Conservation (phyloP, 2,888 invertebrate species). For the Himalopsyche anomala region DNA sequence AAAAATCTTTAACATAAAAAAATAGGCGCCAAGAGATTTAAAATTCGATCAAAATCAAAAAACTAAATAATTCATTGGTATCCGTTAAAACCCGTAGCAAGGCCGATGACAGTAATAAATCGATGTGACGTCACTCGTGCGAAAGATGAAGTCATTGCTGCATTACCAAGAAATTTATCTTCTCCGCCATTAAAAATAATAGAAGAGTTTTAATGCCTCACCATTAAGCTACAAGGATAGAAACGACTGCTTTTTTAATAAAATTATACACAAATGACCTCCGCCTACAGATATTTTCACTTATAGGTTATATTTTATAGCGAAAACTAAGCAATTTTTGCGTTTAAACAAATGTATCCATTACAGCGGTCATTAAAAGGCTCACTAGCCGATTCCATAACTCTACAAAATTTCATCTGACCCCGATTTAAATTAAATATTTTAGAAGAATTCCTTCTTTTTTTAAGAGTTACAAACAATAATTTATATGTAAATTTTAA, state of each 20-base stretch:
- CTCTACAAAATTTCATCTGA: too few species aligned
- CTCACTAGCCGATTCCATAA: too few species aligned
- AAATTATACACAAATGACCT: too few species aligned
- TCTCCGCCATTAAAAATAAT: constrained; percentile 1
- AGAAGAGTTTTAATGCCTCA: neutral
- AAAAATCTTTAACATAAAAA: neutral
- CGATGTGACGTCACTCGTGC: constrained; percentile 13
- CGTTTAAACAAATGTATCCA: too few species aligned
- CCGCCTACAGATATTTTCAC: too few species aligned
- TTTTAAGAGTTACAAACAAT: too few species aligned
- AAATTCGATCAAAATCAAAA: neutral
- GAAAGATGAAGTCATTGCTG: neutral
- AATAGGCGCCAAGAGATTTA: neutral
- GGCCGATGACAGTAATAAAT: constrained; percentile 26
- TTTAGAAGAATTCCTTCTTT: too few species aligned
- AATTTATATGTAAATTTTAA: too few species aligned
- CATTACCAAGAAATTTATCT: constrained; percentile 21
- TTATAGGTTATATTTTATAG: too few species aligned
- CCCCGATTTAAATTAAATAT: too few species aligned
- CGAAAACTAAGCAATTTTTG: too few species aligned
- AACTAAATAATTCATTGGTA: neutral
- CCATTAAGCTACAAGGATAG: neutral
- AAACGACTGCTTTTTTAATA: neutral
- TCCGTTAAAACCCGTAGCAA: constrained; percentile 20
- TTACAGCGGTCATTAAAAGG: too few species aligned